These are phyloP conservation scores for Oreocharis arfaki DNA, from an alignment of 2,113 vertebrate species.

Conservation along the genomic window DNA sequence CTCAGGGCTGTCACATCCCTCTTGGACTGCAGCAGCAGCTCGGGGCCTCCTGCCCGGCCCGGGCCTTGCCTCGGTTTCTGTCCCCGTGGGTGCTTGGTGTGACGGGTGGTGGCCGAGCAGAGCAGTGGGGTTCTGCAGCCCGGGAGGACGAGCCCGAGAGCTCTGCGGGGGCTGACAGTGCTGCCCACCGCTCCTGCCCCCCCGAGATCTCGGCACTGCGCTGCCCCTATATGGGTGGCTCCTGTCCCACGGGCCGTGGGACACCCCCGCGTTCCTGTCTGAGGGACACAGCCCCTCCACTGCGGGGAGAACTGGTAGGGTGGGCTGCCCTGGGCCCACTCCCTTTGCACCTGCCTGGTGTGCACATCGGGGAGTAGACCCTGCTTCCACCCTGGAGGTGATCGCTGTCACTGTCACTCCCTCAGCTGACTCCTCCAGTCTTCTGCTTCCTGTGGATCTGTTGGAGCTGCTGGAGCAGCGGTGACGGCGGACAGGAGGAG, in stretches of 20 bases:
- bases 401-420: rapidly evolving
- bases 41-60: neutral
- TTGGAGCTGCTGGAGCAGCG: neutral
- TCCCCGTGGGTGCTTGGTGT: neutral
- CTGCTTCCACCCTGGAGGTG: rapidly evolving
- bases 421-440: rapidly evolving
- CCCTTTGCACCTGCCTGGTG: neutral
- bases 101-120: neutral
- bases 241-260: rapidly evolving
- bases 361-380: rapidly evolving
- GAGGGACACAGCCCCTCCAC: neutral
- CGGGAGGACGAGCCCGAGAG: neutral
- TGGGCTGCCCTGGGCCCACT: neutral
- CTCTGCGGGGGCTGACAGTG: neutral
- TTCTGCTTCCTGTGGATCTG: neutral
- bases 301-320: neutral
- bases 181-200: neutral
- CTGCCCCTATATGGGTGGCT: neutral
- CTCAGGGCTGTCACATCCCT: neutral
- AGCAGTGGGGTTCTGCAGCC: rapidly evolving
- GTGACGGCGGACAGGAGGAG: neutral
- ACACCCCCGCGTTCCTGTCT: neutral
- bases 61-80: neutral
- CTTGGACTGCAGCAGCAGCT: neutral
- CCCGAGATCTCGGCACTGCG: neutral